Evolutionary conservation across 2,797 vertebrate genomes (phyloP), one percentile per base, ranked within the genome.

Genomic region (Enteromius thamalakanensis): DNA sequence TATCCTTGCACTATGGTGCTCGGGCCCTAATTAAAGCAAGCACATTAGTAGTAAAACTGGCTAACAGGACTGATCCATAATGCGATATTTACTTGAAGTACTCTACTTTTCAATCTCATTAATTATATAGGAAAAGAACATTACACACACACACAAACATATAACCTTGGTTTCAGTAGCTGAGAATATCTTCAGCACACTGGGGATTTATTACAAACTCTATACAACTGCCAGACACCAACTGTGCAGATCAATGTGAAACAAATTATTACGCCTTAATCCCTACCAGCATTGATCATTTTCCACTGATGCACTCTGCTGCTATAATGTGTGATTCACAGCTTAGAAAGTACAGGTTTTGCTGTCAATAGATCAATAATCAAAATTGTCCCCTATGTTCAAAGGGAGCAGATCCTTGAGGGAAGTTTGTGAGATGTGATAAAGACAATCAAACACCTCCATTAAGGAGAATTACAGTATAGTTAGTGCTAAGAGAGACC

Each of bases 391-490:
- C 6, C 23, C 62, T 69, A 23, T 47, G 62, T 2, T 10, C 4
- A 10, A 81, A 51, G 15, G 37, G 47, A 71, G n/a, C 53, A 69
- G 6, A 51, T 67, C 17, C 23, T 49, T 34, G 47, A 45, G 64
- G n/a, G 14, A 17, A 58, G 65, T 34, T 10, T 26, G 29, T 51
- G 37, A 62, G 82, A 84, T 79, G 79, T 62, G 74, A 79, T 86
- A 34, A 78, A 37, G 40, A 53, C 26, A 83, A 84, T 71, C 45
- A 79, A 72, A 72, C 58, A 79, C 55, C 76, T 3, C 65, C 58
- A 85, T 87, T 85, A 85, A 49, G 23, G 45, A 83, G 26, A 80
- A 58, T 77, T 53, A 55, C 11, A 75, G 6, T 86, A 77, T 15
- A 80, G 65, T 65, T 21, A 76, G 69, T 76, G 68, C 47, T 77